phyloP scores from a whole-genome alignment of 2,888 invertebrate species.

The Elegia similella region DNA sequence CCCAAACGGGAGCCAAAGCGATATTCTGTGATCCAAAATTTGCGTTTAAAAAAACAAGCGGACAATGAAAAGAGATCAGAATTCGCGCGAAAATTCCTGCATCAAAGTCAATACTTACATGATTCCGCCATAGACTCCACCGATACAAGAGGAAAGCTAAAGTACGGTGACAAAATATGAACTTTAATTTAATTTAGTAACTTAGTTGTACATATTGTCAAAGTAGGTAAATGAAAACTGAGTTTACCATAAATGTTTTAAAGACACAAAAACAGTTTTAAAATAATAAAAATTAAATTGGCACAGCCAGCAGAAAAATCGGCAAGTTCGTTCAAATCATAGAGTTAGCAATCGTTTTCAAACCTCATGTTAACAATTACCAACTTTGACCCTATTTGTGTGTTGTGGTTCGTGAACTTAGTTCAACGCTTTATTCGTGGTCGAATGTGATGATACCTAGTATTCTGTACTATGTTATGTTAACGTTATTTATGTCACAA shows the following conservation, averaged over 20 bases:
- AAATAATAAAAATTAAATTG: no score
- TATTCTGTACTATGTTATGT: constrained; percentile 35
- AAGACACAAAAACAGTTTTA: no score
- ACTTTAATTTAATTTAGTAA: constrained; percentile 36
- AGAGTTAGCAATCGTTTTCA: no score
- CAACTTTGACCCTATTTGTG: constrained; percentile 18
- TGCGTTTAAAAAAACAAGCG: constrained; percentile 28
- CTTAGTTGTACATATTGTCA: constrained; percentile 32
- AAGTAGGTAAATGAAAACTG: no score
- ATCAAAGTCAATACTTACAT: constrained; percentile 32
- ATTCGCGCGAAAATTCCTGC: constrained; percentile 25
- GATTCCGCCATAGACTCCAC: constrained; percentile 35
- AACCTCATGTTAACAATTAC: no score
- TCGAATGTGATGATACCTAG: constrained; percentile 40
- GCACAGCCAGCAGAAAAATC: no score
- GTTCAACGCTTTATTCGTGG: constrained; percentile 41
- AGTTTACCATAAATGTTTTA: no score
- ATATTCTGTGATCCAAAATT: constrained; percentile 38
- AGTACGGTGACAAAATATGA: constrained; percentile 74
- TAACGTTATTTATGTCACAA: constrained; percentile 38
- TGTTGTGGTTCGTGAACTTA: constrained; percentile 48
- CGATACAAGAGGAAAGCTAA: constrained; percentile 49
- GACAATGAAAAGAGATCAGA: constrained; percentile 32
- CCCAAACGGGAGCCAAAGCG: constrained; percentile 19
- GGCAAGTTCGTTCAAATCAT: no score